A percentile compares a stretch with the other conserved stretches of the same genome.
Conservation (phyloP, 2,113 vertebrate species). For the Lonchura striata region DNA sequence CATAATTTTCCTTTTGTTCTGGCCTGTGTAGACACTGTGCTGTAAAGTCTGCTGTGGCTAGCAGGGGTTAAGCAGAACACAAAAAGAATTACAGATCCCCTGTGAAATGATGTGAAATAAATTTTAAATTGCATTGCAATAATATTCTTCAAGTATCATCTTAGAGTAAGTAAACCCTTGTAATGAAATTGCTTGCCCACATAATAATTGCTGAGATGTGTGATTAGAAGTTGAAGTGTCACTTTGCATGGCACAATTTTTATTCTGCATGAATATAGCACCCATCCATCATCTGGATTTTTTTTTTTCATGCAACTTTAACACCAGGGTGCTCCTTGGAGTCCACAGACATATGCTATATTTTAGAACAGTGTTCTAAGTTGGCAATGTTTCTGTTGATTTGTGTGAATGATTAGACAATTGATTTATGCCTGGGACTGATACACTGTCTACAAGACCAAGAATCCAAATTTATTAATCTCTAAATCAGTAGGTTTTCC, state of each 20-base stretch:
- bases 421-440: background rate
- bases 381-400: background rate
- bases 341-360: background rate
- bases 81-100: background rate
- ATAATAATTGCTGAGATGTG: background rate
- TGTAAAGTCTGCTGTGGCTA: background rate
- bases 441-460: background rate
- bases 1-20: background rate
- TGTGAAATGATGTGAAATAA: background rate
- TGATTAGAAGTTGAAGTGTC: background rate
- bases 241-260: background rate
- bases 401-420: background rate
- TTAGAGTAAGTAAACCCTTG: background rate
- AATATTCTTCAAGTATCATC: background rate
- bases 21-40: background rate
- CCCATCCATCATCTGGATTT: background rate
- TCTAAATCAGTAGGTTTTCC: background rate
- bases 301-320: background rate
- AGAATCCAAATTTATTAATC: background rate
- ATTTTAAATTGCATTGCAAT: background rate
- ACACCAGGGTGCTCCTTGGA: background rate
- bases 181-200: background rate
- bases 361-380: background rate
- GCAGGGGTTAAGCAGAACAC: background rate
- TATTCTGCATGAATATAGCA: background rate